These are phyloP conservation scores for Tortricodes alternella DNA, from an alignment of 2,888 invertebrate species.

Conservation along the genomic window DNA sequence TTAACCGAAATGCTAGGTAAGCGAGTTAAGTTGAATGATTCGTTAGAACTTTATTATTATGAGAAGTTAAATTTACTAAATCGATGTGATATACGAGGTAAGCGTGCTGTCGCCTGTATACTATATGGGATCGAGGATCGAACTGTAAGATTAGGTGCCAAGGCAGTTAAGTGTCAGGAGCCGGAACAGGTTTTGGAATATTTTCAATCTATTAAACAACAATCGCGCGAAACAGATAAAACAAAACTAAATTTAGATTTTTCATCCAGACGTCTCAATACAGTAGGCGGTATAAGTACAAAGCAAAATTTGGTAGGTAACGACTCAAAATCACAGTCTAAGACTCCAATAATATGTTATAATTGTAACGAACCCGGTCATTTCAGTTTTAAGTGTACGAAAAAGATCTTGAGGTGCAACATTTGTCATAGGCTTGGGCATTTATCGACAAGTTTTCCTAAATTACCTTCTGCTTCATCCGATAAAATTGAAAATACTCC, in stretches of 20 bases:
- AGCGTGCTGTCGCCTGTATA: conserved; percentile 29
- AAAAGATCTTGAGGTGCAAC: background rate
- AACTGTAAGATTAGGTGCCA: conserved; percentile 26
- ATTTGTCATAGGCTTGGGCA: background rate
- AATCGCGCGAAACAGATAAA: conserved; percentile 6
- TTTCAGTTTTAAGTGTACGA: background rate
- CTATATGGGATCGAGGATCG: conserved; percentile 26
- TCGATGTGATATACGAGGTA: conserved; percentile 28
- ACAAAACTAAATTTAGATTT: background rate
- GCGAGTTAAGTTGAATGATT: conserved; percentile 21
- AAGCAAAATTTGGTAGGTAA: background rate
- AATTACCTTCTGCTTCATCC: background rate
- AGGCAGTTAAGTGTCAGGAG: conserved; percentile 24
- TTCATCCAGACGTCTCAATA: background rate
- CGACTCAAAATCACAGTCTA: background rate
- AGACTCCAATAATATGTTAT: background rate
- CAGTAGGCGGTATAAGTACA: too few species aligned
- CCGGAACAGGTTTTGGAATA: conserved; percentile 24
- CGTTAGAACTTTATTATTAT: conserved; percentile 30
- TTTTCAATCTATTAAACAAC: conserved; percentile 26
- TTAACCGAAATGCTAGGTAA: conserved; percentile 31
- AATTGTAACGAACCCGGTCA: background rate
- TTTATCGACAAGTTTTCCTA: background rate
- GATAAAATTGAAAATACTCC: background rate
- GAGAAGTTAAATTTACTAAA: conserved; percentile 28